These are phyloP conservation scores for Campoletis raptor DNA, from an alignment of 2,888 invertebrate genomes.

Conservation along the genomic window DNA sequence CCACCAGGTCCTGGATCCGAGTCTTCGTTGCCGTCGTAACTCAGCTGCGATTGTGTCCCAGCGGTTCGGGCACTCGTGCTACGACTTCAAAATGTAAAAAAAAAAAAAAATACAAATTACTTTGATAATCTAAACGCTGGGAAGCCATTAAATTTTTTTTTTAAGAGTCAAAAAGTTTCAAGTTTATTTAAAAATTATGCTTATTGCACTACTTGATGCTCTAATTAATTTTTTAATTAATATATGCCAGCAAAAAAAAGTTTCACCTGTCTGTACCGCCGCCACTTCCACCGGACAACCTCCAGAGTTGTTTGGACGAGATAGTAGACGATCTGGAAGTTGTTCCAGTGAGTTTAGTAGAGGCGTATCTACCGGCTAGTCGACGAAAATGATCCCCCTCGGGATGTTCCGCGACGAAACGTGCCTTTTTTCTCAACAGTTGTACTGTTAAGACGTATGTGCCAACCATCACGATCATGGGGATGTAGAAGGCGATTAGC, in stretches of 20 bases:
- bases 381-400: constrained; percentile 87
- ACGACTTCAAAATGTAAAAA: constrained; percentile 59
- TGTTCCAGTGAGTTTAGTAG: constrained; percentile 72
- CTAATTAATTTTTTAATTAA: background rate
- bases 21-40: constrained; percentile 86
- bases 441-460: constrained; percentile 96
- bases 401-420: constrained; percentile 89
- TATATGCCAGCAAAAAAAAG: constrained; percentile 19
- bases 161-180: too few species aligned
- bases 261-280: constrained; percentile 81
- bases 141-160: background rate
- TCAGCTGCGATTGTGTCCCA: constrained; percentile 87
- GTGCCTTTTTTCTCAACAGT: constrained; percentile 92
- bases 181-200: too few species aligned
- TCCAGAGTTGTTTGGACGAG: constrained; percentile 60
- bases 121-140: background rate
- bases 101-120: background rate
- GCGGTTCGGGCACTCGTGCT: constrained; percentile 86
- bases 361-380: constrained; percentile 84
- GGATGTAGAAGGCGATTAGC: constrained; percentile 97
- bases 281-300: constrained; percentile 79
- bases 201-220: background rate
- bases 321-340: constrained; percentile 65
- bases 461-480: constrained; percentile 97
- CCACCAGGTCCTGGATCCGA: constrained; percentile 73